Base-by-base conservation (phyloP, 2,113 vertebrate species). In the Hydrolagus affinis region DNA sequence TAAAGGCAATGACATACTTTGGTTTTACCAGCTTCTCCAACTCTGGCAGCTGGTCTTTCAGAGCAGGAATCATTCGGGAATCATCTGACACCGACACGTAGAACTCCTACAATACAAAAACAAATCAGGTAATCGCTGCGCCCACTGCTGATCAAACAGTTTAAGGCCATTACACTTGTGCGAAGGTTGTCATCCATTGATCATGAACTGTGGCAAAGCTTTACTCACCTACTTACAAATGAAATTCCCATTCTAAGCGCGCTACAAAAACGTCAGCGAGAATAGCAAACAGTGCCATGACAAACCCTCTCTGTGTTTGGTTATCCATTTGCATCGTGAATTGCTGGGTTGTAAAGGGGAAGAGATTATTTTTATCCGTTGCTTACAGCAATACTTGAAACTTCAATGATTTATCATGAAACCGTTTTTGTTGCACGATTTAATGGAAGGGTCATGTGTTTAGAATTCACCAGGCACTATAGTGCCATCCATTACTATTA, bases 41-140 rank as follows among this genome's bases (percentile, higher is more conserved):
- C 85, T 96, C 94, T 9, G 94, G 91, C n/a, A 98, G 94, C 85
- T 96, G 96, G 56, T 97, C 96, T 90, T 95, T 96, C 85, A 98
- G 94, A 21, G 91, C 88, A 86, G 93, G 91, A 89, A 96, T 94
- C 87, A 91, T 92, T 89, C 95, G 94, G 72, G 95, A 94, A 89
- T 99, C 98, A 89, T 96, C 95, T 86, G 95, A 96, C 87, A 98
- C 97, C 64, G 95, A 95, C 86, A 94, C 89, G 86, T 96, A 95
- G 92, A 99, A 96, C 89, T 99, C 96, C 98, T 99, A 89, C 77
- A 93, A 91, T 89, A 87, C 86, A 90, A 85, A 92, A 86, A 91
- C 76, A 90, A 88, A 62, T 83, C 78, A 66, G 62, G 32, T 23
- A 83, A 66, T 66, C 64, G 19, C 25, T 66, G n/a, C 15, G 17